These are phyloP conservation scores for Dendrocincla fuliginosa DNA, from an alignment of 2,797 vertebrate species.

Conservation along the genomic window DNA sequence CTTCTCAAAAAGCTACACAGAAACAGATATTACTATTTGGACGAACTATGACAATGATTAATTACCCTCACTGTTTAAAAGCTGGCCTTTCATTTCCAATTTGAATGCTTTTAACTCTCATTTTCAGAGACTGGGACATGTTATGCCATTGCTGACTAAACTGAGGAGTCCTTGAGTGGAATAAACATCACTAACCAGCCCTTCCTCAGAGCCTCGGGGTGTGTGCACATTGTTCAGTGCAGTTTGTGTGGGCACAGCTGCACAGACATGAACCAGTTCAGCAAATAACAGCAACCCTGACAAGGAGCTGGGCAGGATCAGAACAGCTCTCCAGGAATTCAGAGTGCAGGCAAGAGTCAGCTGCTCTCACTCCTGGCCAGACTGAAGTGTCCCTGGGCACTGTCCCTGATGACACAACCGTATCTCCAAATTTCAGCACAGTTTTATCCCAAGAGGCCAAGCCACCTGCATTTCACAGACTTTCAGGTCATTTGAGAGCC, in stretches of 20 bases:
- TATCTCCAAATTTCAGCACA: neutral
- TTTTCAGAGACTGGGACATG: neutral
- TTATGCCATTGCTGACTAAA: neutral
- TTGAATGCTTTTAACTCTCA: neutral
- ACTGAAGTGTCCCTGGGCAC: neutral
- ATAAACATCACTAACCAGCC: neutral
- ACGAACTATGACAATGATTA: neutral
- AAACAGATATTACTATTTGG: neutral
- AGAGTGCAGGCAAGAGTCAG: neutral
- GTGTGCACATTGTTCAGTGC: neutral
- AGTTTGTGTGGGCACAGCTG: neutral
- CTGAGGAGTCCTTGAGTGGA: neutral
- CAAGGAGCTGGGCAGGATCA: neutral
- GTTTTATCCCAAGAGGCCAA: neutral
- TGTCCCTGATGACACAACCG: neutral
- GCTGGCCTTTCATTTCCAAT: neutral
- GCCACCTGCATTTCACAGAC: neutral
- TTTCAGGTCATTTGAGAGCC: neutral
- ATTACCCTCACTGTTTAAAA: neutral
- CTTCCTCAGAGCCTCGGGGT: neutral
- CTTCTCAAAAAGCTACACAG: neutral
- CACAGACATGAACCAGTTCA: neutral
- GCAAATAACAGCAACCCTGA: neutral
- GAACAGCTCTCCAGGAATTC: neutral
- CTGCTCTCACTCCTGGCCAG: neutral